A percentile compares a stretch with the other conserved stretches of the same genome.
Evolutionary conservation across 1,140 invertebrate genomes (phyloP).

Genomic region (Conopomorpha cramerella): DNA sequence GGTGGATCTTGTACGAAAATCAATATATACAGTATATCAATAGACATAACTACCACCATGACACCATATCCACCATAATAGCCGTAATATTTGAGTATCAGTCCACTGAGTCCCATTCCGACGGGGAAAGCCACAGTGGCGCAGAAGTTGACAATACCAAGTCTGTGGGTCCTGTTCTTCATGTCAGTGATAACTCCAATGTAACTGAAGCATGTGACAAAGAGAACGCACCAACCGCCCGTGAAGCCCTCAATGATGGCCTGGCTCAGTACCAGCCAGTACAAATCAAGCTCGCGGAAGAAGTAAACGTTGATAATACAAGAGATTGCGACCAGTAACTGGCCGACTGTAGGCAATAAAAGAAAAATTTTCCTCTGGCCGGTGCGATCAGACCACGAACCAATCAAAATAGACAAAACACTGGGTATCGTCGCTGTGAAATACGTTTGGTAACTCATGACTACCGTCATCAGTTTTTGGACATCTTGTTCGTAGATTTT

Average conservation of each 20-base stretch:
- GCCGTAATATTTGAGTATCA: slow-evolving; percentile 18
- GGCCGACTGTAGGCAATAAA: slow-evolving; percentile 44
- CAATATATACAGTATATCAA: too few relatives aligned
- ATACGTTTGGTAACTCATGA: slow-evolving; percentile 6
- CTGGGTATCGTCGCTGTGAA: slow-evolving; percentile 29
- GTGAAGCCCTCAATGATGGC: slow-evolving; percentile 39
- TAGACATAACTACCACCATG: too few relatives aligned
- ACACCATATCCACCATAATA: slow-evolving; percentile 25
- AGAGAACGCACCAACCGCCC: slow-evolving; percentile 39
- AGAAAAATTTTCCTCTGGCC: slow-evolving; percentile 46
- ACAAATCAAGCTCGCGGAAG: slow-evolving; percentile 33
- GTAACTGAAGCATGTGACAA: slow-evolving; percentile 51
- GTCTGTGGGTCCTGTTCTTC: slow-evolving; percentile 46
- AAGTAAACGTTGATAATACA: slow-evolving; percentile 45
- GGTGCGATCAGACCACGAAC: slow-evolving; percentile 52
- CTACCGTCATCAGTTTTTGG: slow-evolving; percentile 6
- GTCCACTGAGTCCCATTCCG: slow-evolving; percentile 18
- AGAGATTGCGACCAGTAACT: slow-evolving; percentile 23
- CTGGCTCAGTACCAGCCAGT: slow-evolving; percentile 38
- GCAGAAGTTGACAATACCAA: slow-evolving; percentile 50
- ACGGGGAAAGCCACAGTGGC: slow-evolving; percentile 24
- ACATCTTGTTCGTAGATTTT: slow-evolving; percentile 8
- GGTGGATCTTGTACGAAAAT: too few relatives aligned
- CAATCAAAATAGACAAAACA: slow-evolving; percentile 65
- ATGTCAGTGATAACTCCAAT: slow-evolving; percentile 47